Percentiles rank a stretch among this genome's conserved stretches.
Conservation (phyloP, 2,888 invertebrate species). For the Xanthorhoe designata region DNA sequence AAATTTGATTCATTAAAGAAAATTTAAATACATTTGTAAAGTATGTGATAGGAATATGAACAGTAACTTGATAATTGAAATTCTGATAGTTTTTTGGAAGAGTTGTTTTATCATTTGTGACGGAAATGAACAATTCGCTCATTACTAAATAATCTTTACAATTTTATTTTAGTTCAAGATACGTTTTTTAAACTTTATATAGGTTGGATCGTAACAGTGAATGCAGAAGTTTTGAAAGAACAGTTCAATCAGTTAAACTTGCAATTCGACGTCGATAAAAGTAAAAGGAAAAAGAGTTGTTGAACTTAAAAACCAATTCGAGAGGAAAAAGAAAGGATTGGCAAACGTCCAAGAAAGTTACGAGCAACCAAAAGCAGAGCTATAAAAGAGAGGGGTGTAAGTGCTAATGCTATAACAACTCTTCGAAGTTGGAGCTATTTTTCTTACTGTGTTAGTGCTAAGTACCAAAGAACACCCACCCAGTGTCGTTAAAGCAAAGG, state of each 20-base stretch:
- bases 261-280: constrained; percentile 10
- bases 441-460: constrained; percentile 9
- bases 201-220: neutral
- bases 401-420: constrained; percentile 12
- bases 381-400: constrained; percentile 26
- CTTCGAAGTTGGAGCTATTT: constrained; percentile 18
- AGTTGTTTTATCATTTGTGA: neutral
- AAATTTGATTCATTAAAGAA: neutral
- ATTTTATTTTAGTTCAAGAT: neutral
- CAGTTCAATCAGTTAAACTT: constrained; percentile 13
- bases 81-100: neutral
- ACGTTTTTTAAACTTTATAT: neutral
- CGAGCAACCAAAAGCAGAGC: constrained; percentile 26
- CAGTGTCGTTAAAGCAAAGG: neutral
- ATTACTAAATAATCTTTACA: neutral
- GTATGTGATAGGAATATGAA: neutral
- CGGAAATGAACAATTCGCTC: neutral
- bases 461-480: neutral
- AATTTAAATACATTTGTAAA: neutral
- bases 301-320: constrained; percentile 29
- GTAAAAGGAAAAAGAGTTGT: constrained; percentile 24
- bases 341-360: constrained; percentile 29
- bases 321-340: constrained; percentile 27
- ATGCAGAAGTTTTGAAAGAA: constrained; percentile 3
- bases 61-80: neutral